These are phyloP conservation scores for Heliconius melpomene DNA, from an alignment of 1,140 invertebrate genomes.

Conservation along the genomic window DNA sequence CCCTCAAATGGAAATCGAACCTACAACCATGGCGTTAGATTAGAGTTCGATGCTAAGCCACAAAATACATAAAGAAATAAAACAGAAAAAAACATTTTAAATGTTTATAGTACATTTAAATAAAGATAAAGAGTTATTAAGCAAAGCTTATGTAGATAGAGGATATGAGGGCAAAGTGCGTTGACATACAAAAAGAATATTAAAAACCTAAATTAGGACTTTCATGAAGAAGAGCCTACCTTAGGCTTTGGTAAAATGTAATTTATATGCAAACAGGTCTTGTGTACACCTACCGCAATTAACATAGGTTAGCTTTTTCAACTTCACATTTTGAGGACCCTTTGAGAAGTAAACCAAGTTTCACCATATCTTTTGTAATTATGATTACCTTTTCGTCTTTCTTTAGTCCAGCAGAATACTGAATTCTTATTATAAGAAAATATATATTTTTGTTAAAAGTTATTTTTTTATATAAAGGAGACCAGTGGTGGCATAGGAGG, in stretches of 20 bases:
- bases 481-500: too few species aligned
- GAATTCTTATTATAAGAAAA: background rate
- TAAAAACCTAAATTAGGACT: conserved; percentile 1
- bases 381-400: background rate
- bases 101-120: too few species aligned
- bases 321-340: conserved; percentile 22
- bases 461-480: too few species aligned
- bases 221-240: background rate
- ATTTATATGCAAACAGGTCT: conserved; percentile 4
- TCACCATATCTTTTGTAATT: background rate
- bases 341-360: background rate
- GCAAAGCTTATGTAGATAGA: background rate
- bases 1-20: too few species aligned
- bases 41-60: background rate
- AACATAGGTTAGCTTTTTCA: background rate
- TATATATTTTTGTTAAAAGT: too few species aligned
- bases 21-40: too few species aligned
- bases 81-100: too few species aligned
- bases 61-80: too few species aligned
- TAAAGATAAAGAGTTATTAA: background rate
- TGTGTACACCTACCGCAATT: background rate
- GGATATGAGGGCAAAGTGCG: background rate
- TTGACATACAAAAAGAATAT: background rate
- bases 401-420: background rate
- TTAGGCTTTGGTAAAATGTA: background rate